phyloP scores from a whole-genome alignment of 1,140 invertebrate species.

The Trichogramma pretiosum region DNA sequence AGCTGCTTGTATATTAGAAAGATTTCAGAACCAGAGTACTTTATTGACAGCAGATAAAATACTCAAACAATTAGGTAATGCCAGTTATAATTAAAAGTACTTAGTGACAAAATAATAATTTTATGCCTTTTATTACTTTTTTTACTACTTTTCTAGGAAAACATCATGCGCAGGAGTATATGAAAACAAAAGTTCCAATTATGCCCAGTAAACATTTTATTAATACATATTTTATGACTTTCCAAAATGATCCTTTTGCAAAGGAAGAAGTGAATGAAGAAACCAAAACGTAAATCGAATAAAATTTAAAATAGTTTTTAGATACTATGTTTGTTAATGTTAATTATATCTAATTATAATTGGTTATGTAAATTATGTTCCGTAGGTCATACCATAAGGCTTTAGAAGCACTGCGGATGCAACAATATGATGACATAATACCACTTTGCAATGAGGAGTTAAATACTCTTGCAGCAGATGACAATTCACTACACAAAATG shows the following conservation, averaged over 20 bases:
- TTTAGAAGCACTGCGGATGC: slow-evolving; percentile 50
- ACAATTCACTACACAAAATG: slow-evolving; percentile 42
- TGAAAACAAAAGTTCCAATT: slow-evolving; percentile 57
- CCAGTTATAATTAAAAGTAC: slow-evolving; percentile 24
- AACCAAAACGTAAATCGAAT: slow-evolving; percentile 26
- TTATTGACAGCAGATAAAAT: slow-evolving; percentile 77
- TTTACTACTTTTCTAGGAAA: slow-evolving; percentile 44
- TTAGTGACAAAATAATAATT: slow-evolving; percentile 5
- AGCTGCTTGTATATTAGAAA: slow-evolving; percentile 81
- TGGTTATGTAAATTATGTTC: not conserved
- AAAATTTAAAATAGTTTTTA: slow-evolving; percentile 1
- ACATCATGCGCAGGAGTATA: slow-evolving; percentile 61
- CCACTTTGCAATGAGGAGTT: slow-evolving; percentile 73
- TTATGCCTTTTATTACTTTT: not conserved
- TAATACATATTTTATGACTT: slow-evolving; percentile 76
- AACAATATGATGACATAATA: slow-evolving; percentile 72
- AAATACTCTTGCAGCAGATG: slow-evolving; percentile 46
- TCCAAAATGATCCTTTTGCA: slow-evolving; percentile 68
- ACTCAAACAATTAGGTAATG: slow-evolving; percentile 68
- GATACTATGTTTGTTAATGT: slow-evolving; percentile 7
- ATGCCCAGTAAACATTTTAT: slow-evolving; percentile 80
- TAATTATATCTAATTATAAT: slow-evolving; percentile 3
- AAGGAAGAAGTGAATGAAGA: slow-evolving; percentile 24
- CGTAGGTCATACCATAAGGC: slow-evolving; percentile 21
- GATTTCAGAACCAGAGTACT: slow-evolving; percentile 71